These are phyloP conservation scores for Bursaphelenchus okinawaensis DNA, from an alignment of 2,888 invertebrate species.

Conservation along the genomic window DNA sequence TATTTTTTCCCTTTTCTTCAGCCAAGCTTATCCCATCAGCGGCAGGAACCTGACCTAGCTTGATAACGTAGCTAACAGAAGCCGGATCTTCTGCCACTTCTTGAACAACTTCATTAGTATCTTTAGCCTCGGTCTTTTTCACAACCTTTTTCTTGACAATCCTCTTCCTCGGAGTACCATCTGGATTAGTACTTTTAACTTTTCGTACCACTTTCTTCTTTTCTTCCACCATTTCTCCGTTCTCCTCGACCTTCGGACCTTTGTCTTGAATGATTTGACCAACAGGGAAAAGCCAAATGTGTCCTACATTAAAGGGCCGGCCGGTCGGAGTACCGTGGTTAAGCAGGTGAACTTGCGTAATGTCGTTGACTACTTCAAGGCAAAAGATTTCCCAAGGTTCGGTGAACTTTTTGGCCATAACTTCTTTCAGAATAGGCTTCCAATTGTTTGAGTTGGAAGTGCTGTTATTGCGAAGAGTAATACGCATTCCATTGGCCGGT, in stretches of 20 bases:
- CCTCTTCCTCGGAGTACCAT: slow-evolving; percentile 5
- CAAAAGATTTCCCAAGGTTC: background rate
- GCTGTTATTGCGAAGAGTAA: background rate
- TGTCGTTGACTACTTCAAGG: background rate
- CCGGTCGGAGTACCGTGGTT: background rate
- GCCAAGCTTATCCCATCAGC: slow-evolving; percentile 8
- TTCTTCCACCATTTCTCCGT: background rate
- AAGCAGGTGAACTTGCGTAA: background rate
- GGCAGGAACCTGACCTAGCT: slow-evolving; percentile 18
- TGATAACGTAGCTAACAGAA: slow-evolving; percentile 20
- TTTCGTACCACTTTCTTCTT: slow-evolving; percentile 4
- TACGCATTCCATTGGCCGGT: background rate
- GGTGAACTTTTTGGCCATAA: background rate
- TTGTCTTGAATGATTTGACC: background rate
- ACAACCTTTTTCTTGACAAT: slow-evolving; percentile 13
- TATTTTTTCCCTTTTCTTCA: too few relatives aligned
- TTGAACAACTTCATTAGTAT: slow-evolving; percentile 23
- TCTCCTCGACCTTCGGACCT: background rate
- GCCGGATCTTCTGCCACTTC: slow-evolving; percentile 27
- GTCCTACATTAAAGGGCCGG: background rate
- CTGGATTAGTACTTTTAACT: slow-evolving; percentile 16
- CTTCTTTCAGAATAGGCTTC: background rate
- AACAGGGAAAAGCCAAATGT: slow-evolving; percentile 5
- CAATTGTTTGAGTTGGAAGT: background rate
- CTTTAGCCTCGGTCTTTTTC: slow-evolving; percentile 16